Evolutionary conservation across 2,113 vertebrate genomes (phyloP).

Genomic region (Thomomys bottae): DNA sequence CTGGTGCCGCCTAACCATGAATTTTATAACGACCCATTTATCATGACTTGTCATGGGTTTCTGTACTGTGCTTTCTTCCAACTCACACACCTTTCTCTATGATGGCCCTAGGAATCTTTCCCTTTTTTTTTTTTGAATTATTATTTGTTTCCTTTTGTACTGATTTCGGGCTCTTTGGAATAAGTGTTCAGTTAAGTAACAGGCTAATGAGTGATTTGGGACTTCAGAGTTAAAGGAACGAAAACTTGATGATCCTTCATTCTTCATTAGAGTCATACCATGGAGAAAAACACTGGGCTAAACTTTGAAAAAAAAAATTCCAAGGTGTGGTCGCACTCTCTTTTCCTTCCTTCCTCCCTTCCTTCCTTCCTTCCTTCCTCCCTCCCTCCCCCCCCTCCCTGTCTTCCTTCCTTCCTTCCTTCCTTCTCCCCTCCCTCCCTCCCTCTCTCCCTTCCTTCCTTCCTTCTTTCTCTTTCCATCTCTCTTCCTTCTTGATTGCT

Average conservation of each 20-base stretch:
- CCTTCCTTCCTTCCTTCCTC: too few species aligned
- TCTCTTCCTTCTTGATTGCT: background rate
- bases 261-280: background rate
- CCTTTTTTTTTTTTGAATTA: constrained; percentile 78
- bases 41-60: constrained; percentile 89
- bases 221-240: constrained; percentile 61
- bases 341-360: background rate
- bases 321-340: background rate
- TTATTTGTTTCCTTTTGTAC: constrained; percentile 67
- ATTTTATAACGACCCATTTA: constrained; percentile 93
- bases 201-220: background rate
- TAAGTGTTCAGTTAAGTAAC: constrained; percentile 7
- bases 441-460: too few species aligned
- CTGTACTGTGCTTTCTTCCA: constrained; percentile 82
- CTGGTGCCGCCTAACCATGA: constrained; percentile 91
- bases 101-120: constrained; percentile 61
- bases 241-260: background rate
- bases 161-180: background rate
- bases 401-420: too few species aligned
- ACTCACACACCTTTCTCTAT: constrained; percentile 83
- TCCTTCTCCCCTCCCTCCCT: too few species aligned
- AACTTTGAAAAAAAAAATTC: constrained; percentile 50
- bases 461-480: too few species aligned
- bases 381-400: too few species aligned
- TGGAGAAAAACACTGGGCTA: constrained; percentile 7